phyloP scores from a whole-genome alignment of 2,113 vertebrate genomes.

The Paratilapia polleni region DNA sequence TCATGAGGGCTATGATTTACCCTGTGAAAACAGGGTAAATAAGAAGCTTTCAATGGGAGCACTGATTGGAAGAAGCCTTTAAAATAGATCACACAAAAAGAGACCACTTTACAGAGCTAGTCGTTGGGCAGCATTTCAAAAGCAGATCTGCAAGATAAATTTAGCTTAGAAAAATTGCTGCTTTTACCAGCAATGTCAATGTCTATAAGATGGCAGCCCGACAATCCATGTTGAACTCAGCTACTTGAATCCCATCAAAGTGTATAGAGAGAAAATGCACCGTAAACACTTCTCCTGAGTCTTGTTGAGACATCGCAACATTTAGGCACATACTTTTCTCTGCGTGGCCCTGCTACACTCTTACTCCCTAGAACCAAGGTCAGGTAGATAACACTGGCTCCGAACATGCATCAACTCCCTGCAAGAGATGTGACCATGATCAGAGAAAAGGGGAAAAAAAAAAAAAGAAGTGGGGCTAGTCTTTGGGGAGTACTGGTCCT shows the following conservation, averaged over 20 bases:
- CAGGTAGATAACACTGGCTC: slow-evolving; percentile 54
- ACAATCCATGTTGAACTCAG: slow-evolving; percentile 11
- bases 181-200: slow-evolving; percentile 5
- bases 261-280: slow-evolving; percentile 13
- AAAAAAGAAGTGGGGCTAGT: slow-evolving; percentile 4
- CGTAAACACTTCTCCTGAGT: slow-evolving; percentile 20
- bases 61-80: background rate
- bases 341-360: slow-evolving; percentile 49
- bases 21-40: background rate
- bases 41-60: background rate
- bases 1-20: too few species aligned
- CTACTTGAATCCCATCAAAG: background rate
- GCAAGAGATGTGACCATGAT: slow-evolving; percentile 36
- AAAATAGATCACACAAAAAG: background rate
- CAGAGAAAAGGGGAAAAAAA: background rate
- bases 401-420: slow-evolving; percentile 32
- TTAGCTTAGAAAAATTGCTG: background rate
- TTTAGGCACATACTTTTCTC: slow-evolving; percentile 44
- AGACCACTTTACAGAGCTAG: background rate
- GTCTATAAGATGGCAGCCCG: slow-evolving; percentile 1
- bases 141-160: background rate
- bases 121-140: background rate
- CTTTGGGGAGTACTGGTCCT: background rate
- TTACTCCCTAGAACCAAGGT: slow-evolving; percentile 58
- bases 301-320: slow-evolving; percentile 39